phyloP scores from a whole-genome alignment of 2,888 invertebrate species.

The Noctua fimbriata region DNA sequence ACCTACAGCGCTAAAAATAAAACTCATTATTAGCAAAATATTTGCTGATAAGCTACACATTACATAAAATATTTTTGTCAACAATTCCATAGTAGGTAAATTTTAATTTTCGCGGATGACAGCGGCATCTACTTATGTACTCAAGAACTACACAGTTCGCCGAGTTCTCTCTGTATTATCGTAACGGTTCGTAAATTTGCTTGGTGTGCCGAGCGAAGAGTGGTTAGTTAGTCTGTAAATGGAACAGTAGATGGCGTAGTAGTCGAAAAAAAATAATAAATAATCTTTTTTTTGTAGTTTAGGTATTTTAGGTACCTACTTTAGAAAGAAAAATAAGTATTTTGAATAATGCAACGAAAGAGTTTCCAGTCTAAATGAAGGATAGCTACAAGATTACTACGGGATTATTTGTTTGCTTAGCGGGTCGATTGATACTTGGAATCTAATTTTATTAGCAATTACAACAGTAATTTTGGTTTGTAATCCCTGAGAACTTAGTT shows the following conservation, averaged over 20 bases:
- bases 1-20: constrained; percentile 25
- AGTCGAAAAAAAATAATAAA: not conserved
- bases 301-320: too few species aligned
- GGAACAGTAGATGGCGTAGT: constrained; percentile 31
- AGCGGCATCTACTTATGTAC: constrained; percentile 44
- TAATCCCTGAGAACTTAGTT: too few species aligned
- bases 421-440: not conserved
- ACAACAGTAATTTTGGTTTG: not conserved
- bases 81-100: not conserved
- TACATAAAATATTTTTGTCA: not conserved
- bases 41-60: constrained; percentile 21
- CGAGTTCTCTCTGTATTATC: not conserved
- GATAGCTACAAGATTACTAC: not conserved
- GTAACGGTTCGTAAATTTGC: not conserved
- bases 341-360: too few species aligned
- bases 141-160: not conserved
- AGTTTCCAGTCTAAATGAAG: not conserved
- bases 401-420: not conserved
- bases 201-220: not conserved
- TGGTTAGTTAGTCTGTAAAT: constrained; percentile 6
- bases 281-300: too few species aligned
- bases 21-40: not conserved
- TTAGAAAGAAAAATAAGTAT: too few species aligned
- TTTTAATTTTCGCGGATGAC: not conserved
- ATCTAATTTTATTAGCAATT: constrained; percentile 1